phyloP scores from a whole-genome alignment of 1,140 invertebrate species.

The Panagrolaimus sp. region DNA sequence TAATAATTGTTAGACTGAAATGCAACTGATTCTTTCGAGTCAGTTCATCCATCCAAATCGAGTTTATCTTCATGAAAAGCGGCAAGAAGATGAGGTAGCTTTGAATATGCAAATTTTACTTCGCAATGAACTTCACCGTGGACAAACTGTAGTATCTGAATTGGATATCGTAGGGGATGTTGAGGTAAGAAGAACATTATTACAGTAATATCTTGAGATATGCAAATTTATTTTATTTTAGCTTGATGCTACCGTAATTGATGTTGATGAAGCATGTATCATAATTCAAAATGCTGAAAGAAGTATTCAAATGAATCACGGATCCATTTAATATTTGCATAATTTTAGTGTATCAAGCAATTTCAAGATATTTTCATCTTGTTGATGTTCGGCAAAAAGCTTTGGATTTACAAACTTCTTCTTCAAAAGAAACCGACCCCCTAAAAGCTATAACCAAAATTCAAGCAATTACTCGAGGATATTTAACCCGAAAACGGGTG shows the following conservation, averaged over 20 bases:
- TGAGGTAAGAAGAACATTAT: neutral
- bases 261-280: neutral
- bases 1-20: neutral
- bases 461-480: conserved; percentile 2
- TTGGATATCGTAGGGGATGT: neutral
- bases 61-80: conserved; percentile 5
- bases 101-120: neutral
- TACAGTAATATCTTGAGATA: too few relatives aligned
- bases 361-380: conserved; percentile 2
- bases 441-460: conserved; percentile 2
- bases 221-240: too few relatives aligned
- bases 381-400: neutral
- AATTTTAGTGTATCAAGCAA: neutral
- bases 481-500: neutral
- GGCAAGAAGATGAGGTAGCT: neutral
- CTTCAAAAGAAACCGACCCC: neutral
- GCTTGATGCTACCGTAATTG: conserved; percentile 1
- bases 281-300: conserved; percentile 8
- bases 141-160: neutral
- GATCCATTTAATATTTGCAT: too few relatives aligned
- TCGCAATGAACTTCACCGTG: neutral
- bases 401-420: neutral
- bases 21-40: neutral
- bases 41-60: conserved; percentile 16
- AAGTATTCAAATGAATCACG: neutral